phyloP scores from a whole-genome alignment of 2,113 vertebrate genomes.

The Pristiophorus japonicus region DNA sequence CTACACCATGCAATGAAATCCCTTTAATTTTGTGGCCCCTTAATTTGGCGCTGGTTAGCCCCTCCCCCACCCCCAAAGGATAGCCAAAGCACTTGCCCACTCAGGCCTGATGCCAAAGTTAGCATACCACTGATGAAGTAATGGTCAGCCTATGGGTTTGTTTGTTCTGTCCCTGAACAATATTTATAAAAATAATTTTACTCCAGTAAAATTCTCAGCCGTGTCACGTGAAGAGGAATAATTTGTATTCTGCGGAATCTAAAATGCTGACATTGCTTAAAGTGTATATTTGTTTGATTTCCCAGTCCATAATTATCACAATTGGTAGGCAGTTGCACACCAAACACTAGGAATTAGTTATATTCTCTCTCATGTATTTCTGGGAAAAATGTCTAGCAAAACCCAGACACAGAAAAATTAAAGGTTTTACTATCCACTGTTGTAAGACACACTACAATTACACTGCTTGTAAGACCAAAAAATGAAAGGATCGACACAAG shows the following conservation, averaged over 20 bases:
- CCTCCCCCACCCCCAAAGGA: slow-evolving; percentile 41
- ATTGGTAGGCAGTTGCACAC: slow-evolving; percentile 48
- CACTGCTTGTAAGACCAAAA: not conserved
- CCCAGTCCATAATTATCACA: slow-evolving; percentile 45
- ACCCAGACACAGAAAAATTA: slow-evolving; percentile 9
- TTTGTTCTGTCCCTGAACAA: slow-evolving; percentile 51
- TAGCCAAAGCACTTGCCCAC: slow-evolving; percentile 45
- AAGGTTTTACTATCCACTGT: slow-evolving; percentile 20
- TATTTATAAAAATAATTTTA: slow-evolving; percentile 52
- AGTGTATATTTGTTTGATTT: slow-evolving; percentile 48
- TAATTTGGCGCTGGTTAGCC: slow-evolving; percentile 47
- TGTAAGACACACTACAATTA: not conserved
- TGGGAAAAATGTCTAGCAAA: slow-evolving; percentile 16
- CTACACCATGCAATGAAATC: slow-evolving; percentile 55
- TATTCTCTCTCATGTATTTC: not conserved
- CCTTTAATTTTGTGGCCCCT: slow-evolving; percentile 45
- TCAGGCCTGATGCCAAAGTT: slow-evolving; percentile 48
- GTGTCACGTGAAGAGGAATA: slow-evolving; percentile 54
- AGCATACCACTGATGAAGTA: slow-evolving; percentile 51
- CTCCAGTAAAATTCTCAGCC: slow-evolving; percentile 48
- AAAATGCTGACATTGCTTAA: slow-evolving; percentile 45
- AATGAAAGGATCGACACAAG: not conserved
- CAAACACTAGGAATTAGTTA: slow-evolving; percentile 21
- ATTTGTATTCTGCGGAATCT: slow-evolving; percentile 47
- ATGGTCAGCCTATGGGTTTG: slow-evolving; percentile 56